Conservation (phyloP, 2,113 vertebrate genomes). For the Gnathonemus echidnorhynchus region DNA sequence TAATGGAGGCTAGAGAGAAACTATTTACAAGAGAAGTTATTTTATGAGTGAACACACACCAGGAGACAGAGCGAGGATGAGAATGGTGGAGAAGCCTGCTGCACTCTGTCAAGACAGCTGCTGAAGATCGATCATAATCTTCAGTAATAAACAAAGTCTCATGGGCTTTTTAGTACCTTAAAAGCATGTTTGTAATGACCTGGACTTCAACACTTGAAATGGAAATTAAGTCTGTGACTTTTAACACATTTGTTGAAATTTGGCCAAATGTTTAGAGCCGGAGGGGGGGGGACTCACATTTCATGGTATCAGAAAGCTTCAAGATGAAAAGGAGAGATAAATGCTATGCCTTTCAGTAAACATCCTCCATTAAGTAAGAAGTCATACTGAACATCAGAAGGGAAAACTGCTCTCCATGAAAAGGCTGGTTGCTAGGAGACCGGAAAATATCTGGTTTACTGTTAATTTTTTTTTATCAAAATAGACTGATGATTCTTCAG, state of each 20-base stretch:
- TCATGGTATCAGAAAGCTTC: not conserved
- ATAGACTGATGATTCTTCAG: not conserved
- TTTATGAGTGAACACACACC: not conserved
- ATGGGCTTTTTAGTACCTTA: not conserved
- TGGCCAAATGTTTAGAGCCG: not conserved
- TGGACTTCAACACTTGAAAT: not conserved
- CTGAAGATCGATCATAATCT: not conserved
- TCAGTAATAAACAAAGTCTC: not conserved
- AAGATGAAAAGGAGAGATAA: not conserved
- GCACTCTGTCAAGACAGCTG: not conserved
- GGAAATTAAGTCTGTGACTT: not conserved
- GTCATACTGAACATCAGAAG: not conserved
- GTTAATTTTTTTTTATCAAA: not conserved
- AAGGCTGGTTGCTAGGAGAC: constrained; percentile 4
- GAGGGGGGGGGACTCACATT: not conserved
- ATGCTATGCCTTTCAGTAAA: not conserved
- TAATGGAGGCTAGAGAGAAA: not conserved
- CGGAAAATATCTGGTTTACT: not conserved
- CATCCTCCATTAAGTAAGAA: not conserved
- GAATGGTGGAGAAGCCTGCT: not conserved
- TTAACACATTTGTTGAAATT: not conserved
- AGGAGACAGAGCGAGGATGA: not conserved
- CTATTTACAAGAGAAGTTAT: not conserved
- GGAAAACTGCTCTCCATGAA: not conserved
- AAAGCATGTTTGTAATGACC: not conserved